Conservation (phyloP, 2,888 invertebrate species). For the Leucophenga maculata region DNA sequence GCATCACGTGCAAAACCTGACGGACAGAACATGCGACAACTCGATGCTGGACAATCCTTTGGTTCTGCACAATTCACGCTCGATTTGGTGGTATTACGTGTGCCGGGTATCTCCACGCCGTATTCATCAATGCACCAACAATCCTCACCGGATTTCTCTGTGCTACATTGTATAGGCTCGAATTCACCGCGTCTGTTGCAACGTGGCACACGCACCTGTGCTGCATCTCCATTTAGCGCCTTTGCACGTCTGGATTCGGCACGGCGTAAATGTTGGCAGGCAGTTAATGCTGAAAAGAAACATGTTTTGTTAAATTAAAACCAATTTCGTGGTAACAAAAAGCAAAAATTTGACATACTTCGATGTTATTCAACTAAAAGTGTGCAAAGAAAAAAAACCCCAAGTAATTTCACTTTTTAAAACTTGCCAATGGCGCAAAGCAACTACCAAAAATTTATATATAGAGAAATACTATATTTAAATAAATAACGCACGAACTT, state of each 20-base stretch:
- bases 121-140: conserved; percentile 90
- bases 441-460: not conserved
- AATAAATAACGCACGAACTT: no score
- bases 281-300: conserved; percentile 68
- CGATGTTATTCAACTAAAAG: conserved; percentile 7
- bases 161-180: conserved; percentile 82
- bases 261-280: conserved; percentile 79
- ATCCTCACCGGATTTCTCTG: conserved; percentile 78
- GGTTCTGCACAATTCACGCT: conserved; percentile 72
- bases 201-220: conserved; percentile 78
- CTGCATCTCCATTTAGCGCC: conserved; percentile 67
- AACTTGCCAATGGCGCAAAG: conserved; percentile 52
- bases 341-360: conserved; percentile 7
- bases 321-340: conserved; percentile 46
- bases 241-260: conserved; percentile 78
- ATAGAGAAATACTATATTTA: no score
- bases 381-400: conserved; percentile 33
- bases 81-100: conserved; percentile 73
- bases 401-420: conserved; percentile 60
- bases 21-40: conserved; percentile 90
- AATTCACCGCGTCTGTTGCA: conserved; percentile 83
- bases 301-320: conserved; percentile 37
- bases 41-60: conserved; percentile 83
- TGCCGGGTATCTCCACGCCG: conserved; percentile 85
- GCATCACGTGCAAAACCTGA: conserved; percentile 83